Evolutionary conservation across 2,797 vertebrate species (phyloP).

Genomic region (Saxicola maurus): DNA sequence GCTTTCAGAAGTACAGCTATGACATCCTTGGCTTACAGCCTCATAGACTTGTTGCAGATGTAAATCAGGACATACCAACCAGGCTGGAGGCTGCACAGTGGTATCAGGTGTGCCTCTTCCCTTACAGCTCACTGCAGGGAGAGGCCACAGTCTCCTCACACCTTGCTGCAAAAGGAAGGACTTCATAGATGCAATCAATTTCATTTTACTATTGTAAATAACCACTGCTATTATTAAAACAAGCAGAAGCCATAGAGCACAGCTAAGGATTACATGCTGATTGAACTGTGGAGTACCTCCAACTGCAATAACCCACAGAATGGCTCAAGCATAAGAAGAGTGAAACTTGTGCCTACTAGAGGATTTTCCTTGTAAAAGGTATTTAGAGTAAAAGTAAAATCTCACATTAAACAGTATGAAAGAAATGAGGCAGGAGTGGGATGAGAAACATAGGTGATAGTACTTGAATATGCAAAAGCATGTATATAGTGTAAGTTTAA

Average conservation of each 20-base stretch:
- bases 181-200: neutral
- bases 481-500: neutral
- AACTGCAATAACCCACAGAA: neutral
- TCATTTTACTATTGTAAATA: neutral
- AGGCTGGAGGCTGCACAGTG: neutral
- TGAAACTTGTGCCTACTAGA: neutral
- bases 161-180: neutral
- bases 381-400: neutral
- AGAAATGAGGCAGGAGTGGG: neutral
- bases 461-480: neutral
- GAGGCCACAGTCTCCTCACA: neutral
- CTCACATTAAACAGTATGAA: neutral
- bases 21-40: neutral
- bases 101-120: neutral
- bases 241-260: neutral
- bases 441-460: neutral
- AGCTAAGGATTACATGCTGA: neutral
- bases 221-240: neutral
- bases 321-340: neutral
- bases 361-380: neutral
- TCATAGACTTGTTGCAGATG: neutral
- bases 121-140: neutral
- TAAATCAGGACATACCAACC: neutral
- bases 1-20: neutral
- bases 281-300: neutral